These are phyloP conservation scores for Morpho achilles DNA, from an alignment of 2,888 invertebrate genomes.

Conservation along the genomic window DNA sequence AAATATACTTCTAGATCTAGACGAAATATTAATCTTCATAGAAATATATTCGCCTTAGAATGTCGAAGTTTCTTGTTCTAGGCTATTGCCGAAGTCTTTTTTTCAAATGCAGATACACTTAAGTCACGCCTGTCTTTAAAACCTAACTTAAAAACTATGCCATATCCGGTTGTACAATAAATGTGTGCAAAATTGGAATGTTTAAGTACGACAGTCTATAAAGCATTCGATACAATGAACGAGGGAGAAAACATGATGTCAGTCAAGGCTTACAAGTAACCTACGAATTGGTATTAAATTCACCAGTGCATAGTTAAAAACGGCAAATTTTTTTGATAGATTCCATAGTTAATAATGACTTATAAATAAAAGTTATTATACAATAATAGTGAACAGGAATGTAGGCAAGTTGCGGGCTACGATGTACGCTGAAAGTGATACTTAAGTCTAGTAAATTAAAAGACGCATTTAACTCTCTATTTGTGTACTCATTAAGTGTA, in stretches of 20 bases:
- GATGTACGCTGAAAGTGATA: slow-evolving; percentile 51
- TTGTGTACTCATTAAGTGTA: slow-evolving; percentile 70
- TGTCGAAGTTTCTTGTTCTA: no score
- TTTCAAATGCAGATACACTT: slow-evolving; percentile 24
- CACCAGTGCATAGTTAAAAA: slow-evolving; percentile 58
- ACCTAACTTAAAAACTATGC: slow-evolving; percentile 51
- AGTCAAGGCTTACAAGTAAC: slow-evolving; percentile 60
- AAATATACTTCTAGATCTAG: no score
- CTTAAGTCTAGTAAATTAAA: slow-evolving; percentile 65
- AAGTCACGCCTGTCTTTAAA: slow-evolving; percentile 49
- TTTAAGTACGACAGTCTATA: slow-evolving; percentile 73
- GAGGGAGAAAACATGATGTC: slow-evolving; percentile 49
- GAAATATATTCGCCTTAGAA: no score
- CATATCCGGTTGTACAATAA: slow-evolving; percentile 39
- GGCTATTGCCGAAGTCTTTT: background rate
- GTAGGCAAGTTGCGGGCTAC: slow-evolving; percentile 64
- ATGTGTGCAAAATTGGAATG: slow-evolving; percentile 71
- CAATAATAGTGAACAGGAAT: slow-evolving; percentile 58
- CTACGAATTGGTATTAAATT: slow-evolving; percentile 50
- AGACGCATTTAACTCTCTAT: slow-evolving; percentile 53
- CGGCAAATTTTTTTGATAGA: slow-evolving; percentile 41
- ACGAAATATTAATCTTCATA: no score
- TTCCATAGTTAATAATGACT: slow-evolving; percentile 47
- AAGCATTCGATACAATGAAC: slow-evolving; percentile 51
- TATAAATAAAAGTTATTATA: slow-evolving; percentile 62